Conservation (phyloP, 2,888 invertebrate species). For the Andricus curvator region DNA sequence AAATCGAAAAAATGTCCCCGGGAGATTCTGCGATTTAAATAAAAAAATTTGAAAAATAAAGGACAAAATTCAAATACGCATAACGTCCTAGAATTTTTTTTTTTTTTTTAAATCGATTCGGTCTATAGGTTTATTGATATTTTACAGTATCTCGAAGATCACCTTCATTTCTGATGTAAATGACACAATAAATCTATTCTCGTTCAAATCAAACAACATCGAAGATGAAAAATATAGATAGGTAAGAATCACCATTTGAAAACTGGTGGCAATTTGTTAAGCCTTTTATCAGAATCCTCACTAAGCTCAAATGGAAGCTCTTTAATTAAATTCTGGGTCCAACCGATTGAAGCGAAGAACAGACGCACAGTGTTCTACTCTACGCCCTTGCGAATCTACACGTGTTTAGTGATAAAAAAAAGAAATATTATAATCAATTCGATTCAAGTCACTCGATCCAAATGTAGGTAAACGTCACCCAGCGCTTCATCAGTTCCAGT, state of each 20-base stretch:
- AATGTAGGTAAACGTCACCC: not conserved
- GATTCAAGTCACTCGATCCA: not conserved
- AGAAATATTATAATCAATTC: not conserved
- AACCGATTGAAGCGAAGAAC: constrained; percentile 19
- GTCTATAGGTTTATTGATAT: not conserved
- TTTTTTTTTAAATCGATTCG: too few species aligned
- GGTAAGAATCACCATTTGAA: constrained; percentile 3
- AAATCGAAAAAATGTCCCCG: too few species aligned
- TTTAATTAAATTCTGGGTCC: constrained; percentile 17
- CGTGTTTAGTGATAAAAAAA: constrained; percentile 13
- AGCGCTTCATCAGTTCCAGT: not conserved
- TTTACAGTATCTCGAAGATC: not conserved
- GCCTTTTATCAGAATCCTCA: constrained; percentile 30
- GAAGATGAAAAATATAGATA: not conserved
- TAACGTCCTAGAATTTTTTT: rapidly evolving
- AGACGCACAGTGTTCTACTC: constrained; percentile 35
- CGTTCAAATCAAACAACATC: not conserved
- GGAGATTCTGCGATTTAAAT: too few species aligned
- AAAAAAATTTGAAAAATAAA: too few species aligned
- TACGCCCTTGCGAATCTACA: constrained; percentile 29
- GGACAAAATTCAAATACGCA: too few species aligned
- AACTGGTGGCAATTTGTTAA: constrained; percentile 1
- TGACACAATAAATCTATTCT: not conserved
- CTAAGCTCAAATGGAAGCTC: constrained; percentile 15
- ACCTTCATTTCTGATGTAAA: not conserved